Evolutionary conservation across 2,113 vertebrate species (phyloP).

Genomic region (Nycticryphes semicollaris): DNA sequence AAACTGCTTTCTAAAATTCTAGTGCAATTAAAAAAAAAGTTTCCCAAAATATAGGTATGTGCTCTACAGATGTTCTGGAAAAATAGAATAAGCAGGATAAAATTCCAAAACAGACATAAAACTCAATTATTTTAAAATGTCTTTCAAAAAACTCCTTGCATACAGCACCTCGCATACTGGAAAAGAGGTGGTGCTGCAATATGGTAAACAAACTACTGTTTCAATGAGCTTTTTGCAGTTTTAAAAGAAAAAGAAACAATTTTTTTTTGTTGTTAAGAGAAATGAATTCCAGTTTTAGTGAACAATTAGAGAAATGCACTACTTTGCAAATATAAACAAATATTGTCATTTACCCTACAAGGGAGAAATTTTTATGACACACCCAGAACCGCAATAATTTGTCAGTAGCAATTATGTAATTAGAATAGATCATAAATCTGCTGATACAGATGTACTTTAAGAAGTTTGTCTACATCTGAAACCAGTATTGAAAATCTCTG

Average conservation of each 20-base stretch:
- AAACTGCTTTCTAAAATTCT: background rate
- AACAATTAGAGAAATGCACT: background rate
- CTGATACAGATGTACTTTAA: background rate
- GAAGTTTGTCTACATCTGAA: background rate
- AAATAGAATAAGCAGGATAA: background rate
- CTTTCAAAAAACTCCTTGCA: background rate
- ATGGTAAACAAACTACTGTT: background rate
- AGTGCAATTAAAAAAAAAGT: background rate
- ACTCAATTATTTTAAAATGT: background rate
- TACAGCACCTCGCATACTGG: background rate
- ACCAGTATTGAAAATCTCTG: background rate
- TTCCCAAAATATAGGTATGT: background rate
- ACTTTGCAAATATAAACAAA: background rate
- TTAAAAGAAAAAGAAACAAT: too few relatives aligned
- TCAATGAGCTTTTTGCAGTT: background rate
- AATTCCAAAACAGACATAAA: background rate
- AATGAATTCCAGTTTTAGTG: background rate
- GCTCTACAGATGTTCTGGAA: background rate
- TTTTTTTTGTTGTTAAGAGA: too few relatives aligned
- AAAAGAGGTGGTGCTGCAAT: background rate
- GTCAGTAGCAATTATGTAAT: background rate
- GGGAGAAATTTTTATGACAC: background rate
- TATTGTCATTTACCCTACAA: background rate
- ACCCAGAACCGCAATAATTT: background rate
- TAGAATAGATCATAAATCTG: background rate